These are phyloP conservation scores for Drosophila mettleri DNA, from an alignment of 2,888 invertebrate species.

Conservation along the genomic window DNA sequence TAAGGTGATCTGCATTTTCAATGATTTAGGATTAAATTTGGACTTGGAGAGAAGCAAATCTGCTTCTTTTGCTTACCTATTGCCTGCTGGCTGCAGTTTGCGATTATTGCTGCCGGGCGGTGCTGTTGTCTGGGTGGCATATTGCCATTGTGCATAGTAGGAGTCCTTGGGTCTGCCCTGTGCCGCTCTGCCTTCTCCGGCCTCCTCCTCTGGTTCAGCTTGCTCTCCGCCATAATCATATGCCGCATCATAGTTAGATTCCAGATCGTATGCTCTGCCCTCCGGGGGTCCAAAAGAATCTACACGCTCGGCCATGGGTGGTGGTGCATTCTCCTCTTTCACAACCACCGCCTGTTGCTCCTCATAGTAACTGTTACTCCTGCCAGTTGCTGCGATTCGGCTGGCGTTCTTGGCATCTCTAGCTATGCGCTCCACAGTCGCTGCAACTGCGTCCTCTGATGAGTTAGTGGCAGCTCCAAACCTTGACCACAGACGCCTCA, in stretches of 20 bases:
- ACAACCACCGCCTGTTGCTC: slow-evolving; percentile 69
- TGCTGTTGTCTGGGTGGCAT: slow-evolving; percentile 30
- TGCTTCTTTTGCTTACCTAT: slow-evolving; percentile 45
- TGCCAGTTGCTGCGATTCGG: slow-evolving; percentile 1
- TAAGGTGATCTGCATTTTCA: slow-evolving; percentile 47
- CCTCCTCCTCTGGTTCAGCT: slow-evolving; percentile 18
- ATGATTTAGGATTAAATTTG: neutral
- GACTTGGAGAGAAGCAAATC: neutral
- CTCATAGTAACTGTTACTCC: slow-evolving; percentile 62
- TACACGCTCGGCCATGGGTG: slow-evolving; percentile 49
- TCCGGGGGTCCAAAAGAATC: slow-evolving; percentile 46
- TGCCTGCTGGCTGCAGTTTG: slow-evolving; percentile 48
- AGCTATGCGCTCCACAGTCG: slow-evolving; percentile 65
- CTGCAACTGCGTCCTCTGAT: slow-evolving; percentile 33
- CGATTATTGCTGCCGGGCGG: slow-evolving; percentile 46
- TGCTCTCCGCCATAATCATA: slow-evolving; percentile 54
- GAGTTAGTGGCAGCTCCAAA: slow-evolving; percentile 34
- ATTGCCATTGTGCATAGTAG: slow-evolving; percentile 58
- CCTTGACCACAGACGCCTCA: slow-evolving; percentile 60
- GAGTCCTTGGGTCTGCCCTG: slow-evolving; percentile 51
- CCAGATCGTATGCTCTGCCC: slow-evolving; percentile 43
- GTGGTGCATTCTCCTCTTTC: slow-evolving; percentile 49
- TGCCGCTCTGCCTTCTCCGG: slow-evolving; percentile 53
- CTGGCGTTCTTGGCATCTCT: slow-evolving; percentile 49
- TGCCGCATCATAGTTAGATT: slow-evolving; percentile 50